phyloP scores from a whole-genome alignment of 2,113 vertebrate genomes.

The Naja naja region DNA sequence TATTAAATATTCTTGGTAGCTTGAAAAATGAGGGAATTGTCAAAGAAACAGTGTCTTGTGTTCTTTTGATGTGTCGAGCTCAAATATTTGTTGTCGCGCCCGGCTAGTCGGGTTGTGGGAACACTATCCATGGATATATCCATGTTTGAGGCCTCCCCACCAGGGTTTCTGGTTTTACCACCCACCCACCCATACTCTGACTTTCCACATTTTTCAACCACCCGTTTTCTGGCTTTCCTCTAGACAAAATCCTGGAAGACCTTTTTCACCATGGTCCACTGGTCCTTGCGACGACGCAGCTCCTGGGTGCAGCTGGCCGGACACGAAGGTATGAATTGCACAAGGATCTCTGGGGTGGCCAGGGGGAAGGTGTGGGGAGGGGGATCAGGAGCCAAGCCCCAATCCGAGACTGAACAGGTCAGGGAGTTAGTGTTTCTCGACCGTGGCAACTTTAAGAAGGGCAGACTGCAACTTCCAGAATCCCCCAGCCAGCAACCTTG shows the following conservation, averaged over 20 bases:
- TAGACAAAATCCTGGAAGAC: constrained; percentile 77
- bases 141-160: neutral
- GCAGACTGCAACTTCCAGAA: too few relatives aligned
- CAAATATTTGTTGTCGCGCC: too few relatives aligned
- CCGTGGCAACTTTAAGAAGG: neutral
- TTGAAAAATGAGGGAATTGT: too few relatives aligned
- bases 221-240: neutral
- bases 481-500: too few relatives aligned
- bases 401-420: neutral
- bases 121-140: too few relatives aligned
- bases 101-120: too few relatives aligned
- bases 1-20: too few relatives aligned
- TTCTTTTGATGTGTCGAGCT: too few relatives aligned
- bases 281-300: constrained; percentile 71
- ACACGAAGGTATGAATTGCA: constrained; percentile 67
- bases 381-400: neutral
- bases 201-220: neutral
- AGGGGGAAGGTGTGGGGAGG: neutral
- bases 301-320: constrained; percentile 82
- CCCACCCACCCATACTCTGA: too few relatives aligned
- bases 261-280: constrained; percentile 78
- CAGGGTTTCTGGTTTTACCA: neutral
- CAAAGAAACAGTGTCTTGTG: too few relatives aligned
- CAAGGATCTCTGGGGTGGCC: rapidly evolving
- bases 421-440: neutral